Evolutionary conservation across 2,888 invertebrate species (phyloP), one percentile per base, ranked within the genome.

Genomic region (Chamaedrilus cognettii): DNA sequence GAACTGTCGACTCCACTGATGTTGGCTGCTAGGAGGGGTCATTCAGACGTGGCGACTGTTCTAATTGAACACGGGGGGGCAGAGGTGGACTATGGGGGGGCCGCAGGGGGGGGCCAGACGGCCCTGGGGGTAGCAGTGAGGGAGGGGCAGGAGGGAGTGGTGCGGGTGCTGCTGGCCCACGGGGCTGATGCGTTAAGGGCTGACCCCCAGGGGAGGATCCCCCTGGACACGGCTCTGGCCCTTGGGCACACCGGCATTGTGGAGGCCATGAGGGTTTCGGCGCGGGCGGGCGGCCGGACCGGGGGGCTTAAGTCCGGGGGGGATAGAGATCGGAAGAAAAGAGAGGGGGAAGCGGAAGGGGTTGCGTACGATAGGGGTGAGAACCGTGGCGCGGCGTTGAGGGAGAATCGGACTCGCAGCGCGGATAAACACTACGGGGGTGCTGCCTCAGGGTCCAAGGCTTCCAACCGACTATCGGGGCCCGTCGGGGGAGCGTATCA

Each of bases 11-110:
- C 95, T 0, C 93, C 96, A 0, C 85, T 96, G 71, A 96, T 96
- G 86, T 94, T 94, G 42, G 96, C 96, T 23, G 92, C 95, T 62
- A 96, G 96, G 96, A 93, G 96, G 80, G 96, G 96, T 0, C 93
- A 96, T 78, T 88, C 90, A 50, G 88, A 89, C 60, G 93, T 93
- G 51, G 93, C 96, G 73, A 88, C 90, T 67, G 86, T 94, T 50
- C 73, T 85, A 49, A 86, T 96, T 56, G 89, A 89, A 77, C 89
- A 89, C n/a, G 93, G 93, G 3, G 93, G 93, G 3, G 95, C 96
- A 0, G 83, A 87, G 66, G 91, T 94, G 28, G 90, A 94, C 84
- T 94, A 95, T 76, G 91, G 93, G 31, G 56, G 84, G 94, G 95
- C 76, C 0, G 96, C 96, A 81, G 93, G 94, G 78, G 95, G 96